phyloP scores from a whole-genome alignment of 2,113 vertebrate species.

The Perca flavescens region DNA sequence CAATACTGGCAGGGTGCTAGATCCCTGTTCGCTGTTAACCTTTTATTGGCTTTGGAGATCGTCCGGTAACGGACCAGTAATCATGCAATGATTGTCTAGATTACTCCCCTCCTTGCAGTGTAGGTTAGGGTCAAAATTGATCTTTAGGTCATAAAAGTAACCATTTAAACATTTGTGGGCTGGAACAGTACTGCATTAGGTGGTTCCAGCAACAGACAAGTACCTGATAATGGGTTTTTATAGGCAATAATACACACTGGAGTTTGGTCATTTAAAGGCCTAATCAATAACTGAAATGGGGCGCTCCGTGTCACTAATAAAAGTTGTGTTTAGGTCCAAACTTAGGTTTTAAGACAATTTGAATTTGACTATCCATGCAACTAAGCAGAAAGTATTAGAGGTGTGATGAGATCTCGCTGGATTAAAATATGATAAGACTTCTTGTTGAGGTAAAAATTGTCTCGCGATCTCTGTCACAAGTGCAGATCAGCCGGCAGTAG shows the following conservation, averaged over 20 bases:
- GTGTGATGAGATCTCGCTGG: too few relatives aligned
- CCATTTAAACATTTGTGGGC: conserved; percentile 49
- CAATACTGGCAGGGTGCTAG: background rate
- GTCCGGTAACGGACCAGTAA: conserved; percentile 8
- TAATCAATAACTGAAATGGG: conserved; percentile 32
- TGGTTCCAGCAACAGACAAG: conserved; percentile 14
- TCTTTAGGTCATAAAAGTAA: conserved; percentile 41
- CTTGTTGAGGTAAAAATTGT: too few relatives aligned
- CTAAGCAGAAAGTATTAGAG: background rate
- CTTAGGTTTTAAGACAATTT: background rate
- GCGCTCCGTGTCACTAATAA: background rate
- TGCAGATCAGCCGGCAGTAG: too few relatives aligned
- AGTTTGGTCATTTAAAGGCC: conserved; percentile 24
- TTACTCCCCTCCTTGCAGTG: background rate
- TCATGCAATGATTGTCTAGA: background rate
- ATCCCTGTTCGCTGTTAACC: background rate
- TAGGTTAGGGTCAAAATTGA: conserved; percentile 36
- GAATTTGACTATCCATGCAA: background rate
- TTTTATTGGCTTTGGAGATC: conserved; percentile 11
- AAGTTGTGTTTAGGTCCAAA: background rate
- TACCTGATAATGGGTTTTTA: conserved; percentile 28
- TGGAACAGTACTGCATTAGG: conserved; percentile 39
- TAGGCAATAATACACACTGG: background rate
- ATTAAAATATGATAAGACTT: too few relatives aligned
- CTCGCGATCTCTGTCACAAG: too few relatives aligned